Conservation (phyloP, 2,888 invertebrate species). For the Coelopa pilipes region DNA sequence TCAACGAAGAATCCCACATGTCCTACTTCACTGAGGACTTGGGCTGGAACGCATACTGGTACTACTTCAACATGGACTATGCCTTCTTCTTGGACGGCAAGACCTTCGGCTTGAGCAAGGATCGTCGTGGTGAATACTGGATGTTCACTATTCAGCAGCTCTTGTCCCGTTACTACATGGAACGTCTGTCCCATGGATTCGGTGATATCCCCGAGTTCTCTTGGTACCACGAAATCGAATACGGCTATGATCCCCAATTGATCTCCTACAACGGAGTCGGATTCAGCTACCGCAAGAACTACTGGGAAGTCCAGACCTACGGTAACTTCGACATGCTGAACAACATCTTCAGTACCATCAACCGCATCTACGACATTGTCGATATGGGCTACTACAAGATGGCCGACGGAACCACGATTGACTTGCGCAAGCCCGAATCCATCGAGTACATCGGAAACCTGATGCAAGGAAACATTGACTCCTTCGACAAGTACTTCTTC, state of each 20-base stretch:
- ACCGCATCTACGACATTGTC: constrained; percentile 67
- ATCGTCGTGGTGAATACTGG: constrained; percentile 73
- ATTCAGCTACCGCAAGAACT: constrained; percentile 72
- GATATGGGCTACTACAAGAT: constrained; percentile 65
- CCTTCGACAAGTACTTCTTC: constrained; percentile 50
- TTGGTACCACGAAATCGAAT: constrained; percentile 66
- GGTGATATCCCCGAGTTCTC: constrained; percentile 72
- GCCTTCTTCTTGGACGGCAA: constrained; percentile 73
- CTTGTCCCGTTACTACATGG: constrained; percentile 77
- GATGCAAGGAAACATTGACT: constrained; percentile 69
- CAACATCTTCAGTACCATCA: constrained; percentile 52
- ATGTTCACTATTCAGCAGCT: constrained; percentile 75
- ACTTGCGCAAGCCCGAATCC: constrained; percentile 62
- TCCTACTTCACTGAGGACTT: constrained; percentile 79
- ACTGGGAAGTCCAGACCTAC: constrained; percentile 67
- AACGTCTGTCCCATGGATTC: constrained; percentile 76
- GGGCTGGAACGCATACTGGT: constrained; percentile 74
- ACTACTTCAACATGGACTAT: constrained; percentile 71
- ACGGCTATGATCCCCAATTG: constrained; percentile 73
- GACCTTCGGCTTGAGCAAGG: constrained; percentile 68
- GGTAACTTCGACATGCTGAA: constrained; percentile 53
- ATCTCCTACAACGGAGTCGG: constrained; percentile 73
- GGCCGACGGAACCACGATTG: constrained; percentile 47
- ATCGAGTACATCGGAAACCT: constrained; percentile 70
- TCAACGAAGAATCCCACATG: constrained; percentile 70